Evolutionary conservation across 2,888 invertebrate species (phyloP).

Genomic region (Zaprionus bogoriensis): DNA sequence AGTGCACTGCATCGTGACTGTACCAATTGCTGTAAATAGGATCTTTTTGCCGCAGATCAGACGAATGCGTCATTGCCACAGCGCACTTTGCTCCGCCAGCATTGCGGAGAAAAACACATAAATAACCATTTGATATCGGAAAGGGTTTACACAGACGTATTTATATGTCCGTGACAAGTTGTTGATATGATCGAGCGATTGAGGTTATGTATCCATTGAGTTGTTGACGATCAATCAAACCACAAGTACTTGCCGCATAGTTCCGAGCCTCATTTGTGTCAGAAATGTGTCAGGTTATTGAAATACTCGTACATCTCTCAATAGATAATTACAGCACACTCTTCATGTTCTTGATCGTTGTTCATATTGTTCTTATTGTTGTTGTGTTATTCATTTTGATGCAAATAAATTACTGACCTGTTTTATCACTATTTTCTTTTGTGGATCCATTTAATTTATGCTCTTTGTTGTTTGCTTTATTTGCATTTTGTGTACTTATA

Average conservation of each 20-base stretch:
- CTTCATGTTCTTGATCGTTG: too few species aligned
- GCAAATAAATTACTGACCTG: conserved; percentile 64
- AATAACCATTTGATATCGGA: conserved; percentile 1
- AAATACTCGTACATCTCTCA: conserved; percentile 12
- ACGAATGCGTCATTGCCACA: neutral
- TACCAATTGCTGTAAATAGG: conserved; percentile 8
- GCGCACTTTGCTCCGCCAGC: too few species aligned
- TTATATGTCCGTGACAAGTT: conserved; percentile 15
- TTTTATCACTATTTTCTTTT: conserved; percentile 77
- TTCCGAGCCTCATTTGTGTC: too few species aligned
- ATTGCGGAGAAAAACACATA: neutral
- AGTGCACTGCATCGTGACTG: conserved; percentile 17
- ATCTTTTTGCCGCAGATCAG: too few species aligned
- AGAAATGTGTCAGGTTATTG: conserved; percentile 1
- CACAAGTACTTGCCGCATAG: conserved; percentile 2
- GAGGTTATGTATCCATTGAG: conserved; percentile 33
- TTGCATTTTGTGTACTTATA: conserved; percentile 61
- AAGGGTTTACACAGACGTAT: conserved; percentile 7
- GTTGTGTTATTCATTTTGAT: conserved; percentile 10
- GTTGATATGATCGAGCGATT: conserved; percentile 48
- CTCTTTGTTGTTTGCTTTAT: conserved; percentile 66
- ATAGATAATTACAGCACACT: too few species aligned
- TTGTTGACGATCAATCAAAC: conserved; percentile 38
- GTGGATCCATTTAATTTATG: conserved; percentile 75
- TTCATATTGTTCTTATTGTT: neutral